Conservation (phyloP, 2,113 vertebrate genomes). For the Dendropsophus ebraccatus region DNA sequence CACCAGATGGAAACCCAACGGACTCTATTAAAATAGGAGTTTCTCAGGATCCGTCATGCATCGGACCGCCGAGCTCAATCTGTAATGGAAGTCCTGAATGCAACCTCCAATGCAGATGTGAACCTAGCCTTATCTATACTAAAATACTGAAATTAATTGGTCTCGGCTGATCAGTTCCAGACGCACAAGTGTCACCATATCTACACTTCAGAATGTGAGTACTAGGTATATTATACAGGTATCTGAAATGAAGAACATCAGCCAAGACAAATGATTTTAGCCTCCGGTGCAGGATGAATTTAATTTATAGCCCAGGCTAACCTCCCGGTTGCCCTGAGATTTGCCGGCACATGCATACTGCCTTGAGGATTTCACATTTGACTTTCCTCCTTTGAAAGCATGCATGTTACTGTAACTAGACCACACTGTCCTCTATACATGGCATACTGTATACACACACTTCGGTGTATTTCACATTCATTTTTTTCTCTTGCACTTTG, state of each 20-base stretch:
- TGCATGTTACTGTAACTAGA: not conserved
- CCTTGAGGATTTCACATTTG: not conserved
- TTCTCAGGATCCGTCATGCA: too few relatives aligned
- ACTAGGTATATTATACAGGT: not conserved
- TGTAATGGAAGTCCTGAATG: too few relatives aligned
- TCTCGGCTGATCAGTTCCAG: not conserved
- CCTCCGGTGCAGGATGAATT: not conserved
- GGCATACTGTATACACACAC: not conserved
- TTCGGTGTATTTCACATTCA: not conserved
- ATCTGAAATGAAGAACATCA: not conserved
- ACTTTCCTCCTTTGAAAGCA: not conserved
- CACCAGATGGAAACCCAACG: too few relatives aligned
- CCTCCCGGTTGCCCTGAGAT: not conserved
- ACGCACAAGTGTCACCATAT: not conserved
- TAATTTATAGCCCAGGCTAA: not conserved
- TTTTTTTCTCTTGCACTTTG: slow-evolving; percentile 31
- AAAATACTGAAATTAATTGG: not conserved
- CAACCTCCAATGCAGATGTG: too few relatives aligned
- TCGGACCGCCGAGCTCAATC: too few relatives aligned
- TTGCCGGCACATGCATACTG: not conserved
- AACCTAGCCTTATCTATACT: not conserved
- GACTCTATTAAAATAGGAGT: too few relatives aligned
- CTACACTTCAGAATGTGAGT: not conserved
- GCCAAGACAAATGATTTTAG: not conserved
- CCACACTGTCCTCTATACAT: not conserved